A percentile compares a stretch with the other conserved stretches of the same genome.
Conservation (phyloP, 2,797 vertebrate species). For the Podarcis lilfordi region DNA sequence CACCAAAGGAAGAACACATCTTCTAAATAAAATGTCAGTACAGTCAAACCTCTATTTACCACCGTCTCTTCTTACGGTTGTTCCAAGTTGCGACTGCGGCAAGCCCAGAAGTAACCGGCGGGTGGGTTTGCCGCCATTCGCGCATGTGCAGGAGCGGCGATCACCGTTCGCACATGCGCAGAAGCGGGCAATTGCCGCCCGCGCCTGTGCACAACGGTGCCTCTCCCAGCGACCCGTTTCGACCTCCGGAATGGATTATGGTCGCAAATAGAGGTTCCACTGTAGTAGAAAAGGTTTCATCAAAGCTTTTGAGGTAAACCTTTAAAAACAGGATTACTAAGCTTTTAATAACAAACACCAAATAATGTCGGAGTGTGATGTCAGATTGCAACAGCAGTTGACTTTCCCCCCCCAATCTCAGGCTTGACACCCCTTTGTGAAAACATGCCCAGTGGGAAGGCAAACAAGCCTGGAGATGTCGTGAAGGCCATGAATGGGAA, state of each 20-base stretch:
- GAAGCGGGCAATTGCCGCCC: too few relatives aligned
- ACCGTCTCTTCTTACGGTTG: too few relatives aligned
- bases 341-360: background rate
- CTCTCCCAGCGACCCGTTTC: too few relatives aligned
- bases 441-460: constrained; percentile 96
- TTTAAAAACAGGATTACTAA: background rate
- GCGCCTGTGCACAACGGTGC: too few relatives aligned
- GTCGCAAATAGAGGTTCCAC: too few relatives aligned
- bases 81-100: too few relatives aligned
- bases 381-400: background rate
- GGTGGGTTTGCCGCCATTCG: too few relatives aligned
- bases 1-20: background rate
- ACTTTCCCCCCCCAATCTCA: constrained; percentile 63
- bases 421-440: constrained; percentile 96
- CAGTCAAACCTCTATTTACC: too few relatives aligned
- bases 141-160: too few relatives aligned
- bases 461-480: constrained; percentile 95
- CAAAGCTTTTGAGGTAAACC: background rate
- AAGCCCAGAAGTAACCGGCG: too few relatives aligned
- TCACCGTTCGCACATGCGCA: too few relatives aligned
- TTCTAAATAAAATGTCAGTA: background rate
- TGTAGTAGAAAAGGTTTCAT: background rate
- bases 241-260: too few relatives aligned
- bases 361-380: background rate
- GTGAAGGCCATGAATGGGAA: constrained; percentile 93